phyloP scores from a whole-genome alignment of 1,140 invertebrate genomes.

The Meteorus sp. region DNA sequence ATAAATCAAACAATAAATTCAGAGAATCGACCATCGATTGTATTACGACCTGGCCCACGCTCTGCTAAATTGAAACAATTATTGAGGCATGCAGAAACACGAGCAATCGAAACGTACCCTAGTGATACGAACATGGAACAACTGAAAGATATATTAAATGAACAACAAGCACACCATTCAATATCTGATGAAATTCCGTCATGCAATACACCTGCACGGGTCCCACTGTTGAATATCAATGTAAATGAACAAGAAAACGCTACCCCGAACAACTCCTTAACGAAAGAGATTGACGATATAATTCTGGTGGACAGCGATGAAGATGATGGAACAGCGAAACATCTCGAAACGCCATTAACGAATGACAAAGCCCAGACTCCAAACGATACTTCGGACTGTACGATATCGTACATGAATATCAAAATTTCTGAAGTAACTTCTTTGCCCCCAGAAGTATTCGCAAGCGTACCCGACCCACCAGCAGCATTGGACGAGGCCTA shows the following conservation, averaged over 20 bases:
- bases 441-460: slow-evolving; percentile 35
- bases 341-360: background rate
- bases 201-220: background rate
- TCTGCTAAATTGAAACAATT: slow-evolving; percentile 46
- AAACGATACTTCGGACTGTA: background rate
- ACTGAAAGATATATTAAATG: background rate
- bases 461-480: slow-evolving; percentile 8
- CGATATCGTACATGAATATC: slow-evolving; percentile 38
- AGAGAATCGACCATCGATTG: slow-evolving; percentile 15
- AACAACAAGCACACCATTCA: slow-evolving; percentile 1
- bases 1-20: background rate
- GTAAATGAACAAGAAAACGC: background rate
- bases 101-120: background rate
- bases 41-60: slow-evolving; percentile 43
- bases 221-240: no score
- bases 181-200: background rate
- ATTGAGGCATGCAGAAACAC: background rate
- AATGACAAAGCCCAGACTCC: background rate
- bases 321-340: slow-evolving; percentile 17
- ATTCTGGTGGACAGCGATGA: slow-evolving; percentile 43
- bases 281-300: slow-evolving; percentile 14
- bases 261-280: background rate
- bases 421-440: slow-evolving; percentile 43
- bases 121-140: background rate
- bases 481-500: no score